These are phyloP conservation scores for Leptinotarsa rubiginosa DNA, from an alignment of 2,888 invertebrate genomes.

Conservation along the genomic window DNA sequence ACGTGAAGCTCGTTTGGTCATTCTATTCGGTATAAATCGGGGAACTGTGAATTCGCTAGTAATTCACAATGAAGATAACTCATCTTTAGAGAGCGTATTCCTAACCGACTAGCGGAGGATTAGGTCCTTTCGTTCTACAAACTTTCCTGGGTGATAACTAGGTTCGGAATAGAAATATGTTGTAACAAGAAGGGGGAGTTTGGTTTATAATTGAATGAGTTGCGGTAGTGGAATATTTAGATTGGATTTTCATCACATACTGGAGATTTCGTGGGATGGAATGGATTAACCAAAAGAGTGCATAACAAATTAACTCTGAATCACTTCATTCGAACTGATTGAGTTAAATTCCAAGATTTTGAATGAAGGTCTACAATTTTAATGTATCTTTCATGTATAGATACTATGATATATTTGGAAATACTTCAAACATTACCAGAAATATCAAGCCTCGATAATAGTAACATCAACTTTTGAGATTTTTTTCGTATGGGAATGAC, in stretches of 20 bases:
- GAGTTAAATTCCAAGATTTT: no score
- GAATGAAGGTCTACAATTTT: no score
- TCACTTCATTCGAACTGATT: neutral
- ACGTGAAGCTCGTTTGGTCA: neutral
- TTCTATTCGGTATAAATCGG: neutral
- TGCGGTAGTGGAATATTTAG: neutral
- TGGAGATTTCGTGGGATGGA: neutral
- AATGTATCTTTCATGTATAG: no score
- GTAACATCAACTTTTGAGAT: no score
- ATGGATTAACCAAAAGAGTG: neutral
- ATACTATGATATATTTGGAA: no score
- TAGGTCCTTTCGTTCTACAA: neutral
- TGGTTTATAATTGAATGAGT: neutral
- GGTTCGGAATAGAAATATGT: neutral
- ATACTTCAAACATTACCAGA: no score
- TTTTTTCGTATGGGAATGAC: no score
- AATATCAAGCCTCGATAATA: no score
- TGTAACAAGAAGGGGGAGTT: neutral
- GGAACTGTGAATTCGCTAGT: neutral
- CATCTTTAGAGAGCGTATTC: neutral
- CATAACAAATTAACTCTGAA: neutral
- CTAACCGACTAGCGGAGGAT: constrained; percentile 1
- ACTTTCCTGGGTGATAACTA: constrained; percentile 5
- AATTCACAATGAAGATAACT: constrained; percentile 2
- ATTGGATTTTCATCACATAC: neutral